phyloP scores from a whole-genome alignment of 1,140 invertebrate species.

The Lutraria rhynchaena region DNA sequence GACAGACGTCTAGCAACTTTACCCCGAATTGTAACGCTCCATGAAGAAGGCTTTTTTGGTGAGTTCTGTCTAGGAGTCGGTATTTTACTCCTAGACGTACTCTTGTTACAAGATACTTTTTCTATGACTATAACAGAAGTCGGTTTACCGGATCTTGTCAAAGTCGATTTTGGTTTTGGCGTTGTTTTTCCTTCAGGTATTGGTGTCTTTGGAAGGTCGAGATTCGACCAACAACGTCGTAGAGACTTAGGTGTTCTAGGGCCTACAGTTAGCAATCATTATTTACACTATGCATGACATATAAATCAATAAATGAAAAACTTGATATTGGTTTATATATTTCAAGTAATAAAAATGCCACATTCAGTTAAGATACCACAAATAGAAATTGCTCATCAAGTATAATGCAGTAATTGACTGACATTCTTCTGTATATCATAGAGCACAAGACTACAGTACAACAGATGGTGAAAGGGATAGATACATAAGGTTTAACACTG shows the following conservation, averaged over 20 bases:
- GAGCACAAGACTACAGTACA: too few species aligned
- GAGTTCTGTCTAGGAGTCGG: slow-evolving; percentile 18
- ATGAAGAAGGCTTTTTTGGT: slow-evolving; percentile 23
- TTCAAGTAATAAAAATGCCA: too few species aligned
- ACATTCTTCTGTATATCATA: too few species aligned
- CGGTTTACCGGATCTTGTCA: slow-evolving; percentile 37
- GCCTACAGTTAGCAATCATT: slow-evolving; percentile 40
- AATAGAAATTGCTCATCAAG: too few species aligned
- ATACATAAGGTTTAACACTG: too few species aligned
- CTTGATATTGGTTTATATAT: too few species aligned
- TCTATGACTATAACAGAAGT: neutral
- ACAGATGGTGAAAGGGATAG: too few species aligned
- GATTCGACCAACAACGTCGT: slow-evolving; percentile 39
- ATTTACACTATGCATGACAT: too few species aligned
- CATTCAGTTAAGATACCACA: too few species aligned
- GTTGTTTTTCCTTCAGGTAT: slow-evolving; percentile 37
- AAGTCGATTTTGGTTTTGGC: neutral
- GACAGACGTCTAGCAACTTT: slow-evolving; percentile 16
- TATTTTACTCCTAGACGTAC: slow-evolving; percentile 21
- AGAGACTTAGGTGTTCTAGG: slow-evolving; percentile 46
- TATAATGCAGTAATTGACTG: too few species aligned
- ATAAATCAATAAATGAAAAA: too few species aligned
- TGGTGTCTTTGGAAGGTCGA: slow-evolving; percentile 42
- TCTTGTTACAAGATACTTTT: slow-evolving; percentile 14
- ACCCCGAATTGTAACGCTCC: slow-evolving; percentile 37